Evolutionary conservation across 2,797 vertebrate species (phyloP), one percentile per base, ranked within the genome.

Genomic region (Miichthys miiuy): DNA sequence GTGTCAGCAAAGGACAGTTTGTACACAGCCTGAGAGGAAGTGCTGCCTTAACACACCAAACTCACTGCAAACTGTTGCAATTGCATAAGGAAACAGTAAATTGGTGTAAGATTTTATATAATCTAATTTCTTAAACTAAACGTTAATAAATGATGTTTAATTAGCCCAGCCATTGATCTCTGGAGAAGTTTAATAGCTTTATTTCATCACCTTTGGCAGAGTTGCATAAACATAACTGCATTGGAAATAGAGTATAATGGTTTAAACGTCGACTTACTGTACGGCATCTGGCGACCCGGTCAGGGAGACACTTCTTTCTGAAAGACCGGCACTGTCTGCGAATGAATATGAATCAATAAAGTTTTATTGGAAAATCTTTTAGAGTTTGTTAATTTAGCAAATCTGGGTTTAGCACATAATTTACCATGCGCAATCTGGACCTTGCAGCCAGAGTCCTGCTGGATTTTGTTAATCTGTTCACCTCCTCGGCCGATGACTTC

Each of bases 391-490:
- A 1, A 25, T 0, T 54, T 14, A 42, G 50, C 1, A 55, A 71
- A 65, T 48, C 8, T 48, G 3, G 1, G 1, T 6, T 27, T 11
- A 34, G 13, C 5, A 50, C 7, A 50, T 30, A 42, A 46, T 93
- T 82, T 88, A 98, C 97, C 97, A 83, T 97, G 97, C 1, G 97
- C 97, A 65, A 98, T 98, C 92, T 98, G 97, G 76, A 98, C 97
- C 86, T 99, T 99, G 90, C 98, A 98, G 47, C 97, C 97, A 1
- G 98, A 98, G 13, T 99, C 98, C 82, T 97, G 97, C 83, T 99
- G 97, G 86, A 96, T 98, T 94, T 98, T 98, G 91, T 97, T 98
- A 51, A 99, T 99, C 89, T 99, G 97, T 79, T 99, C 97, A 3
- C 97, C 97, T 21, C 97, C 97, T 55, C 97, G 92, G 71, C 97